phyloP scores from a whole-genome alignment of 2,888 invertebrate species.

The Ceraclea dissimilis region DNA sequence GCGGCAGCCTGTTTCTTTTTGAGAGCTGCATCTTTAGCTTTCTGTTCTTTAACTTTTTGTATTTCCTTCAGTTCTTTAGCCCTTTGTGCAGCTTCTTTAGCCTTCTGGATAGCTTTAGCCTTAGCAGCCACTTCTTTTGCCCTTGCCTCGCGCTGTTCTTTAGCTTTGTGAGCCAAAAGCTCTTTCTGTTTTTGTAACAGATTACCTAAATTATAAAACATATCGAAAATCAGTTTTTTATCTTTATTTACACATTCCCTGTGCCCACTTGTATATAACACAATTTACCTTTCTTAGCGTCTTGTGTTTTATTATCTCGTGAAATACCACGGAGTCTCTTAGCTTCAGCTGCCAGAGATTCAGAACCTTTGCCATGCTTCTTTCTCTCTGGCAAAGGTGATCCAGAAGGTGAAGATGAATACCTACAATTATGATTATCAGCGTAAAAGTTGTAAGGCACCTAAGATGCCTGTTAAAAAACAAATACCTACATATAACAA shows the following conservation, averaged over 20 bases:
- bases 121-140: not conserved
- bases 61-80: conserved; percentile 4
- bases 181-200: not conserved
- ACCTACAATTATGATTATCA: no score
- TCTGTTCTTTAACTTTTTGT: conserved; percentile 6
- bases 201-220: not conserved
- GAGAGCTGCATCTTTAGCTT: conserved; percentile 6
- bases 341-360: not conserved
- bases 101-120: not conserved
- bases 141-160: not conserved
- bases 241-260: no score
- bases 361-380: not conserved
- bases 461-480: no score
- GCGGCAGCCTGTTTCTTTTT: not conserved
- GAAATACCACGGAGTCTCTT: not conserved
- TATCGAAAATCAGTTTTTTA: no score
- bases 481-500: no score
- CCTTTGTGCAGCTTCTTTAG: conserved; percentile 3
- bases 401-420: not conserved
- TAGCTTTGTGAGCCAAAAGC: not conserved
- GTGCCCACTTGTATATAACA: no score
- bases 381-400: not conserved
- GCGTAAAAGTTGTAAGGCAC: no score
- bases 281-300: not conserved
- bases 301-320: not conserved